phyloP scores from a whole-genome alignment of 2,113 vertebrate species.

The Brachirus orientalis region DNA sequence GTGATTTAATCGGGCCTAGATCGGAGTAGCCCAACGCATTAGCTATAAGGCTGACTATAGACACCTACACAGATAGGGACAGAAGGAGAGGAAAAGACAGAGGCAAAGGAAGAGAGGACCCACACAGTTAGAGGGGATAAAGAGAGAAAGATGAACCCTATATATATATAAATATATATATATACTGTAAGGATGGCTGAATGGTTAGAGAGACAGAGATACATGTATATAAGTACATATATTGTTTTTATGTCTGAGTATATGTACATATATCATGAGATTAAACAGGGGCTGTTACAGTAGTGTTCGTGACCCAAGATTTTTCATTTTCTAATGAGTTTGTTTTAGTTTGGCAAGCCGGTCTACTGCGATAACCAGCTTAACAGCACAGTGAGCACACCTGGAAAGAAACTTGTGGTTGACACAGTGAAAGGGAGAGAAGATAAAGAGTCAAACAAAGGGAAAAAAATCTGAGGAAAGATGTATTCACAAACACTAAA shows the following conservation, averaged over 20 bases:
- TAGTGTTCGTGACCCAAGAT: conserved; percentile 49
- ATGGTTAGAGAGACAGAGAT: conserved; percentile 71
- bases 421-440: conserved; percentile 88
- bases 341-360: conserved; percentile 78
- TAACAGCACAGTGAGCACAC: conserved; percentile 85
- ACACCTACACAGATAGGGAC: conserved; percentile 98
- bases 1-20: conserved; percentile 99
- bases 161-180: conserved; percentile 12
- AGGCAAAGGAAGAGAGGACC: conserved; percentile 72
- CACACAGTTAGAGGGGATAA: conserved; percentile 70
- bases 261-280: conserved; percentile 55
- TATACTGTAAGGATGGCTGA: conserved; percentile 66
- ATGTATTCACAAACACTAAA: conserved; percentile 81
- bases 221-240: conserved; percentile 61
- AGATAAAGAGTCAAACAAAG: conserved; percentile 81
- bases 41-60: conserved; percentile 99
- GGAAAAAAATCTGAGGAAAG: conserved; percentile 79
- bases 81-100: conserved; percentile 80
- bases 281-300: conserved; percentile 69
- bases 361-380: conserved; percentile 78
- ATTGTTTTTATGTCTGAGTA: conserved; percentile 51
- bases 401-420: conserved; percentile 97
- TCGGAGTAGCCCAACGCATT: conserved; percentile 99
- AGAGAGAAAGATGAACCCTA: conserved; percentile 82
- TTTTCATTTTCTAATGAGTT: conserved; percentile 59